Percentiles rank a stretch among this genome's conserved stretches.
These are phyloP conservation scores for Mizuhopecten yessoensis DNA, from an alignment of 1,140 invertebrate species.

Conservation along the genomic window DNA sequence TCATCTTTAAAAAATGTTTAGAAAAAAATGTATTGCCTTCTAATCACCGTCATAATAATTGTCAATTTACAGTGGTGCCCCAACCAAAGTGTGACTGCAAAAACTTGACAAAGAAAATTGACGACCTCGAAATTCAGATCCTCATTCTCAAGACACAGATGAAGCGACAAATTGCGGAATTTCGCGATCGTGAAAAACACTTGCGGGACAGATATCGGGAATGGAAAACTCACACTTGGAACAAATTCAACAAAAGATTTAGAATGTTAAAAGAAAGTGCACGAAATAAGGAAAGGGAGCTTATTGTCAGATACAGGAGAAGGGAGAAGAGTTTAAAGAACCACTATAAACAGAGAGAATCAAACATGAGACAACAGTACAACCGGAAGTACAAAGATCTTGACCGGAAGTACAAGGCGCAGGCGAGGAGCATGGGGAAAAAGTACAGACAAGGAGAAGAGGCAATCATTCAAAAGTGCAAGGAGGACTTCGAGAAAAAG, in stretches of 20 bases:
- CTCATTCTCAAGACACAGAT: not conserved
- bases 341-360: not conserved
- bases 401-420: not conserved
- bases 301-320: not conserved
- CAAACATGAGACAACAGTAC: not conserved
- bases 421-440: not conserved
- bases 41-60: too few species aligned
- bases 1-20: too few species aligned
- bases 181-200: not conserved
- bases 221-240: not conserved
- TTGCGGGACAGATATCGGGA: not conserved
- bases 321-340: not conserved
- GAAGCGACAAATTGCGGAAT: not conserved
- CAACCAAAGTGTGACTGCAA: not conserved
- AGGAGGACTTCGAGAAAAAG: not conserved
- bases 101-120: not conserved
- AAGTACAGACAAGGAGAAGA: not conserved
- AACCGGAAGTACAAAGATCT: not conserved
- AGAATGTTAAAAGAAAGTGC: not conserved
- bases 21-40: too few species aligned
- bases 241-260: not conserved
- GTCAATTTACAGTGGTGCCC: not conserved
- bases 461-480: not conserved
- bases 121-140: not conserved
- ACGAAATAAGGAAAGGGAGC: not conserved